Evolutionary conservation across 2,797 vertebrate genomes (phyloP), one percentile per base, ranked within the genome.

Genomic region (Sebastes matsubarae): DNA sequence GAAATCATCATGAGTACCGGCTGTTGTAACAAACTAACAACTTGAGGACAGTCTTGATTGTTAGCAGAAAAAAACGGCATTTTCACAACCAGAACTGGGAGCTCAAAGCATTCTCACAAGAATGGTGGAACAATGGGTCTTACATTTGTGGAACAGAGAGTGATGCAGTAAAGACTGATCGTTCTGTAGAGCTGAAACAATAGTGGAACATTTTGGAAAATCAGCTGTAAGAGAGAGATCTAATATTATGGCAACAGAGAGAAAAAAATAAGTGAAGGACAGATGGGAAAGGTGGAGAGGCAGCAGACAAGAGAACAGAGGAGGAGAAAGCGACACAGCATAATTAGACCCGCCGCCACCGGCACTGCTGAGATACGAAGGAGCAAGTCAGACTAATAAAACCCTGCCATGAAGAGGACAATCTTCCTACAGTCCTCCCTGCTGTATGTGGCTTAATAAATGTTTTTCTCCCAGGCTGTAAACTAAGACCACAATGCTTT

Each of bases 301-400:
- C 10, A 61, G 38, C 36, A 69, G 60, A 85, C 22, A 16, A 38
- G 32, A 54, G 71, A 69, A 68, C 8, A 27, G 68, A 55, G 79
- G 72, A 75, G 42, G 80, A 81, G 68, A 79, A 76, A 80, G 77
- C 76, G 61, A 77, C 76, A 80, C 22, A 6, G 71, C 66, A 74
- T 83, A 87, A 92, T 92, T 87, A 91, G 63, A 85, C 38, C 63
- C 8, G 8, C 75, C 2, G 64, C 84, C 72, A 72, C 6, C 5
- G 12, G 76, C 52, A 27, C 29, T 30, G 36, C 22, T n/a, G 61
- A 76, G 71, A 78, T 4, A 70, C 74, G 73, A 78, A 86, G 61
- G 72, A 46, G 72, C 25, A 67, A 80, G 66, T 82, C 74, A 81
- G 65, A 67, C 80, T 87, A 90, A 92, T 92, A 84, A 85, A 86